A percentile compares a stretch with the other conserved stretches of the same genome.
Evolutionary conservation across 53 echinoderm and acorn worm genomes (phyloP).

Genomic region (Hippasteria phrygiana): DNA sequence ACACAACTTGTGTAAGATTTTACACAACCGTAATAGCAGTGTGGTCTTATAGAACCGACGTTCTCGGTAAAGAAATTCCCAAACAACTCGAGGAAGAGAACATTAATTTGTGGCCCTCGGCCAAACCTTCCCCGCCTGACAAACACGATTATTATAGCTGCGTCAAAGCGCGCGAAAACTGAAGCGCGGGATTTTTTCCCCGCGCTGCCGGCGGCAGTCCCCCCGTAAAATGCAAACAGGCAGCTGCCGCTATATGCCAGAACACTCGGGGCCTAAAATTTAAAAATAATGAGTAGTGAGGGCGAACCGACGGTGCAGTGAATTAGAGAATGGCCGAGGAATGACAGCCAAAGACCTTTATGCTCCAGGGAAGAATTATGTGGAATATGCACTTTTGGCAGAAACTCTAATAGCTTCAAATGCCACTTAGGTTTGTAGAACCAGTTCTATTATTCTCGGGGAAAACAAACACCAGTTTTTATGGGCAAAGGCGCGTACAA

Average conservation of each 20-base stretch:
- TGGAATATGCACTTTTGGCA: not conserved
- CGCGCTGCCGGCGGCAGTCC: not conserved
- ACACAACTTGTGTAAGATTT: too few relatives aligned
- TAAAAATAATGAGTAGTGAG: slow-evolving; percentile 6
- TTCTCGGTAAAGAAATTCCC: not conserved
- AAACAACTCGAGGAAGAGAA: not conserved
- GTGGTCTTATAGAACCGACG: not conserved
- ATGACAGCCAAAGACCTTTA: not conserved
- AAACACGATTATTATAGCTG: slow-evolving; percentile 53
- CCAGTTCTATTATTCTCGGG: not conserved
- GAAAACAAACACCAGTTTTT: not conserved
- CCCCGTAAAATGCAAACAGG: not conserved
- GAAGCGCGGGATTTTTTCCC: not conserved
- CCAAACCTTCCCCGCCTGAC: slow-evolving; percentile 23
- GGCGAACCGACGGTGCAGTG: not conserved
- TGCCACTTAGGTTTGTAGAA: too few relatives aligned
- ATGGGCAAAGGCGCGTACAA: too few relatives aligned
- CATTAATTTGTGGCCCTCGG: slow-evolving; percentile 19
- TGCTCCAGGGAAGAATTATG: slow-evolving; percentile 1
- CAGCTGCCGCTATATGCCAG: slow-evolving; percentile 1
- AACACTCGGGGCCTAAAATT: slow-evolving; percentile 16
- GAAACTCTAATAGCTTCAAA: not conserved
- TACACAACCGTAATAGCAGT: not conserved
- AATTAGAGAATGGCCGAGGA: not conserved
- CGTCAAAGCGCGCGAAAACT: slow-evolving; percentile 33